Conservation (phyloP, 2,888 invertebrate genomes). For the Sarcophaga carnaria region DNA sequence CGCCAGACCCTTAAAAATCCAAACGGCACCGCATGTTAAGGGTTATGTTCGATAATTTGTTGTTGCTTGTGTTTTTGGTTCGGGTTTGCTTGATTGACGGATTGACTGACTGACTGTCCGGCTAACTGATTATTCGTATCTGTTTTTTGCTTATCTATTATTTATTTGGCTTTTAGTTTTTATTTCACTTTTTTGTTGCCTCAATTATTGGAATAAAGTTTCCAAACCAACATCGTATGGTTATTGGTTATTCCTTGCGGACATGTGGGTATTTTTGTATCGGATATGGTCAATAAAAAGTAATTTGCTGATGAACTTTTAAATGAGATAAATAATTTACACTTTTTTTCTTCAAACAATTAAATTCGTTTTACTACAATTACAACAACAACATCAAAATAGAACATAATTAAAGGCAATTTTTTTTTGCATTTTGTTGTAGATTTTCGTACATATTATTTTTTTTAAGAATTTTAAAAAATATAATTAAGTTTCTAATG, state of each 20-base stretch:
- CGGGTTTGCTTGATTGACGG: slow-evolving; percentile 5
- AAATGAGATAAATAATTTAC: not conserved
- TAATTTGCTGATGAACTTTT: not conserved
- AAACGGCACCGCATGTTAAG: not conserved
- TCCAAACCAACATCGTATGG: too few relatives aligned
- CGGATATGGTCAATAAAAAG: not conserved
- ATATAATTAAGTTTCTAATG: too few relatives aligned
- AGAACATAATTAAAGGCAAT: too few relatives aligned
- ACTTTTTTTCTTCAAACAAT: not conserved
- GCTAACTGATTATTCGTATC: not conserved
- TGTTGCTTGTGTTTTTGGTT: not conserved
- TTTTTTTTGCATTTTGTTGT: too few relatives aligned
- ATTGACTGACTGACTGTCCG: not conserved
- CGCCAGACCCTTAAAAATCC: not conserved
- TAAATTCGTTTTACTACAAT: too few relatives aligned
- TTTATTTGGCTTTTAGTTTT: not conserved
- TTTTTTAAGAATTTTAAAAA: too few relatives aligned
- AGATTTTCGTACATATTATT: too few relatives aligned
- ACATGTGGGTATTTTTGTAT: not conserved
- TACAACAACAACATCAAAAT: too few relatives aligned
- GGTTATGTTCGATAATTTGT: not conserved
- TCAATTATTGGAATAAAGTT: not conserved
- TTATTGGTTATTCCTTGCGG: not conserved
- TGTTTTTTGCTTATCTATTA: slow-evolving; percentile 17
- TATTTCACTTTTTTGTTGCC: not conserved